These are phyloP conservation scores for Heterotis niloticus DNA, from an alignment of 2,113 vertebrate genomes.

Conservation along the genomic window DNA sequence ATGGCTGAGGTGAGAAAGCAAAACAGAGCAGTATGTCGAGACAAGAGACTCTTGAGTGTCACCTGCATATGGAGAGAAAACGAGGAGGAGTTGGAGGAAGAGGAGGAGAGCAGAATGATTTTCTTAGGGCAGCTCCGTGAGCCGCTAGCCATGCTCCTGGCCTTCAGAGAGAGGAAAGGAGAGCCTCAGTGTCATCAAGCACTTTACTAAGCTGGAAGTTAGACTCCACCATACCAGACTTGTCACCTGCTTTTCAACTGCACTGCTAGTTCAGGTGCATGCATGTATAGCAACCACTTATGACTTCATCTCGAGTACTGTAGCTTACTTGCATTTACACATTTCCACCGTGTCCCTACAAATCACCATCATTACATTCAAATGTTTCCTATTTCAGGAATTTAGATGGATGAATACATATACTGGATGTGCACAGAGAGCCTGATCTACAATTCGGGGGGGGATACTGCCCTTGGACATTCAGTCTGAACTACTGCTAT, in stretches of 20 bases:
- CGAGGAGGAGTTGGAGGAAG: constrained; percentile 68
- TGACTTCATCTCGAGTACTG: neutral
- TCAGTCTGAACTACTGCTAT: neutral
- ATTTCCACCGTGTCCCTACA: neutral
- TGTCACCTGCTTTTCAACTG: neutral
- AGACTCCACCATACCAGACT: neutral
- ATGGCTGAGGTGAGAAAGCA: neutral
- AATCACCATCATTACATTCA: too few relatives aligned
- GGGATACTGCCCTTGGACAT: too few relatives aligned
- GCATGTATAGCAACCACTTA: too few relatives aligned
- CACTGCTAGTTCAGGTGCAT: neutral
- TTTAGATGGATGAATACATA: too few relatives aligned
- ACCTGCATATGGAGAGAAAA: constrained; percentile 81
- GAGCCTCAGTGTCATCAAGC: constrained; percentile 20
- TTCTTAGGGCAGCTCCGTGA: constrained; percentile 96
- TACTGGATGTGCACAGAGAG: too few relatives aligned
- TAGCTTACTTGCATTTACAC: neutral
- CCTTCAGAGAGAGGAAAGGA: constrained; percentile 68
- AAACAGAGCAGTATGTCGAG: neutral
- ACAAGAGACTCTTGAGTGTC: constrained; percentile 56
- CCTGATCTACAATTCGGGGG: too few relatives aligned
- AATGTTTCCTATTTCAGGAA: too few relatives aligned
- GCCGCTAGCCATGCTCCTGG: constrained; percentile 67
- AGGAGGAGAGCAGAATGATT: constrained; percentile 85
- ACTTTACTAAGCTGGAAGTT: neutral